A percentile compares a stretch with the other conserved stretches of the same genome.
These are phyloP conservation scores for Seriola quinqueradiata DNA, from an alignment of 2,113 vertebrate genomes.

Conservation along the genomic window DNA sequence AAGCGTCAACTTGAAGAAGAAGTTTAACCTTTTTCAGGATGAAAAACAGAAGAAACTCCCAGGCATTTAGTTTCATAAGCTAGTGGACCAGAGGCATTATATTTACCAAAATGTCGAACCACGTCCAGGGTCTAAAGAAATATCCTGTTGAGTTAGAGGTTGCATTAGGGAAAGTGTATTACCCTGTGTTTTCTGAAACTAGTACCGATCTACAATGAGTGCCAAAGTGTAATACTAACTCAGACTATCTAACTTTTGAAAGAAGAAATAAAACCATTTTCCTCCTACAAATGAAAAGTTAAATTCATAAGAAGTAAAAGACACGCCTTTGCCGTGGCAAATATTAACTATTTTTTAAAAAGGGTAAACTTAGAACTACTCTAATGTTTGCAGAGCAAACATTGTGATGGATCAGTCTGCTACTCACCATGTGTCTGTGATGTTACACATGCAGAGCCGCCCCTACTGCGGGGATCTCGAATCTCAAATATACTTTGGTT, in stretches of 20 bases:
- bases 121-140: neutral
- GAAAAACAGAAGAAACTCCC: neutral
- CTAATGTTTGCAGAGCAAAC: neutral
- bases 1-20: neutral
- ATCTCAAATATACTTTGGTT: conserved; percentile 9
- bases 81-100: neutral
- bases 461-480: neutral
- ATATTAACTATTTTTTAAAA: neutral
- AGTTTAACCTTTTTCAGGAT: neutral
- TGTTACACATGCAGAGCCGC: neutral
- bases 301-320: neutral
- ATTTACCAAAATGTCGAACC: too few species aligned
- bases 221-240: too few species aligned
- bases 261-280: neutral
- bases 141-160: neutral
- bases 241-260: neutral
- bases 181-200: neutral
- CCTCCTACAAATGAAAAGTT: neutral
- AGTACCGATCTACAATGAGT: too few species aligned
- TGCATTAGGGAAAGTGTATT: too few species aligned
- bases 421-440: neutral
- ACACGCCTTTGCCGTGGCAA: neutral
- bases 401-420: neutral
- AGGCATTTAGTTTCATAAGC: neutral
- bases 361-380: neutral